Evolutionary conservation across 1,140 invertebrate genomes (phyloP), one percentile per base, ranked within the genome.

Genomic region (Drosophila kepulauana): DNA sequence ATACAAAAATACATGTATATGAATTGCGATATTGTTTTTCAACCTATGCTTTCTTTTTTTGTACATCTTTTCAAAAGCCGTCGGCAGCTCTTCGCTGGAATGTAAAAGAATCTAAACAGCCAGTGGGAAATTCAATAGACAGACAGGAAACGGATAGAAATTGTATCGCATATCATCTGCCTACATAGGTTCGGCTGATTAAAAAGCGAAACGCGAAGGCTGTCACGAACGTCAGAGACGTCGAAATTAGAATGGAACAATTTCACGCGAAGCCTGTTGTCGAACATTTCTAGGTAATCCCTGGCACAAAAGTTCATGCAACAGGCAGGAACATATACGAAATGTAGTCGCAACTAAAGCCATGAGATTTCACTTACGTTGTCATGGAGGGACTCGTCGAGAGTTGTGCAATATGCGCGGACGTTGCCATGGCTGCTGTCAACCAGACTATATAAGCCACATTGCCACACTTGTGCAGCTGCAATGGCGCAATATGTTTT

Each of bases 351-450:
- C 30, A 64, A 41, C 28, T 41, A 15, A 15, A 49, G 38, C 5
- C 28, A 38, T 28, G 16, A 2, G n/a, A 33, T 13, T 35, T 48
- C 38, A 11, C n/a, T 13, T 59, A 49, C 43, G 20, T 41, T 41
- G 33, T 25, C 20, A 3, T 3, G 20, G 20, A 25, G 7, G 20
- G 48, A 20, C 13, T 51, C 5, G 28, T 30, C 25, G 11, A 28
- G 38, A 38, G n/a, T 73, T 73, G 48, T 61, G 70, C 70, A 73
- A 73, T 25, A 4, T 46, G 28, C 10, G 5, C 48, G 16, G 7
- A n/a, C 13, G 65, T 74, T 74, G 49, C 15, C 65, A 56, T 54
- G 30, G 38, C 10, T 46, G 30, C 56, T 41, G 28, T n/a, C 20
- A 49, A 58, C 7, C 33, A 35, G 16, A 28, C 62, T 35, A 38